Evolutionary conservation across 2,888 invertebrate species (phyloP).

Genomic region (Bombylius major): DNA sequence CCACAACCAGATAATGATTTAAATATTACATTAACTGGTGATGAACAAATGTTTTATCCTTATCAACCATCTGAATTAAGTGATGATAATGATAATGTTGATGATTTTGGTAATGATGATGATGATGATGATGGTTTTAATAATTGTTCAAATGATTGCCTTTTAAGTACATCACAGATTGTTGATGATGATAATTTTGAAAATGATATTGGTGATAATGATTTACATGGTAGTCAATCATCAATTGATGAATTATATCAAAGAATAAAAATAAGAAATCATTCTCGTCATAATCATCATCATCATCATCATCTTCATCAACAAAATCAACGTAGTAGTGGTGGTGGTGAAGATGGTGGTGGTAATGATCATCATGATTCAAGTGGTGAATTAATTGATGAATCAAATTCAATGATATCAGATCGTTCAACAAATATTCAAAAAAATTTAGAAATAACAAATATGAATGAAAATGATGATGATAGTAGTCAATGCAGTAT

Average conservation of each 20-base stretch:
- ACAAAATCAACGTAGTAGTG: not conserved
- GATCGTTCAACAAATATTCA: conserved; percentile 11
- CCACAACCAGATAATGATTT: conserved; percentile 44
- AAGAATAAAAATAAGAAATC: conserved; percentile 40
- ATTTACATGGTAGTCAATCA: conserved; percentile 23
- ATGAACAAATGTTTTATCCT: conserved; percentile 25
- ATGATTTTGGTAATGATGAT: conserved; percentile 18
- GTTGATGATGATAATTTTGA: conserved; percentile 7
- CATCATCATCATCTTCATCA: conserved; percentile 4
- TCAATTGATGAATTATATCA: conserved; percentile 56
- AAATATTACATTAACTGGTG: conserved; percentile 38
- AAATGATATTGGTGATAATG: conserved; percentile 12
- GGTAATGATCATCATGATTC: not conserved
- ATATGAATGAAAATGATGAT: conserved; percentile 28
- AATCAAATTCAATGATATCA: conserved; percentile 2
- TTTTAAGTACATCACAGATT: conserved; percentile 7
- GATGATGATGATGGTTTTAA: conserved; percentile 23
- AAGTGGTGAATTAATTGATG: not conserved
- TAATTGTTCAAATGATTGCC: conserved; percentile 19
- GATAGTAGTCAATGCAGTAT: conserved; percentile 36
- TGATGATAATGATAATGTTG: conserved; percentile 32
- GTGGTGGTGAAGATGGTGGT: not conserved
- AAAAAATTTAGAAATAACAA: conserved; percentile 14
- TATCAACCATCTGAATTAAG: conserved; percentile 36
- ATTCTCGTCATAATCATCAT: conserved; percentile 1